Evolutionary conservation across 2,113 vertebrate species (phyloP).

Genomic region (Pelmatolapia mariae): DNA sequence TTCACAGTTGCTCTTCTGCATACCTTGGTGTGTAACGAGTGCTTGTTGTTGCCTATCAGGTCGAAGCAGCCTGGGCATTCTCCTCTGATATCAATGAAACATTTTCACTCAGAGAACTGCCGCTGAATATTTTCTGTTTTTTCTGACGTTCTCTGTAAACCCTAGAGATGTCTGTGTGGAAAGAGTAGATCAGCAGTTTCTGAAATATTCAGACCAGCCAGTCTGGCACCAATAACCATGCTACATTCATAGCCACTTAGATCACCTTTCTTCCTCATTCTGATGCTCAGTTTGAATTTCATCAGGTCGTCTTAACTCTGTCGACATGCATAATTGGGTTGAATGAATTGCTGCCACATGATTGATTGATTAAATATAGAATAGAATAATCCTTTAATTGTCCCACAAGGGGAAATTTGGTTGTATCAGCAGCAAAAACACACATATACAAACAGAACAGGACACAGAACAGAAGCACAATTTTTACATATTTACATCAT

Average conservation of each 20-base stretch:
- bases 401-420: too few relatives aligned
- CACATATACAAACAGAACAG: too few relatives aligned
- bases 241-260: not conserved
- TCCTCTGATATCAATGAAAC: not conserved
- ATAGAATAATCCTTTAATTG: too few relatives aligned
- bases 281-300: not conserved
- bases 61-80: not conserved
- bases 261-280: not conserved
- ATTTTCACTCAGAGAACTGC: not conserved
- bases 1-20: not conserved
- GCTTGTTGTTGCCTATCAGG: not conserved
- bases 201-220: not conserved
- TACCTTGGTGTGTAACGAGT: not conserved
- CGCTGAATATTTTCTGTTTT: not conserved
- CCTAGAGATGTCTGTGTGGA: not conserved
- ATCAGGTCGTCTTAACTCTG: not conserved
- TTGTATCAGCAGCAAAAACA: too few relatives aligned
- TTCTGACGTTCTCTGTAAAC: not conserved
- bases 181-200: not conserved
- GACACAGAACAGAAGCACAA: too few relatives aligned
- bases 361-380: not conserved
- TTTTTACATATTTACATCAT: too few relatives aligned
- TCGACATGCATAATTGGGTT: not conserved
- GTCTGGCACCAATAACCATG: not conserved
- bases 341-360: not conserved